phyloP scores from a whole-genome alignment of 2,113 vertebrate species.

The Periophthalmodon schlosseri region DNA sequence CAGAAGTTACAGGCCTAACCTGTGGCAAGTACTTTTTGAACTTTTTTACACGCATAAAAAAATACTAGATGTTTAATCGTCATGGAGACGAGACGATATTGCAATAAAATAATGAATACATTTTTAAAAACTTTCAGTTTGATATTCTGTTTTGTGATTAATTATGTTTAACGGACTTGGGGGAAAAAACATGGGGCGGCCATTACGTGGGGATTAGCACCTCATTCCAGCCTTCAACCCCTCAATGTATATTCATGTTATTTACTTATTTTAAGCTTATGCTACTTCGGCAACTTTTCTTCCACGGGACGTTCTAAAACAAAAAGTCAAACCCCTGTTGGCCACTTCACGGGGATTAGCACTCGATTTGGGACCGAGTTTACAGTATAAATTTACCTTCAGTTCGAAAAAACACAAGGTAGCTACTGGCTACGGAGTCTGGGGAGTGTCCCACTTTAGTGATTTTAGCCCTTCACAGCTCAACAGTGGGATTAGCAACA shows the following conservation, averaged over 20 bases:
- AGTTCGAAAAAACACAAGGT: conserved; percentile 14
- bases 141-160: no score
- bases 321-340: conserved; percentile 4
- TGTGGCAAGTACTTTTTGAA: no score
- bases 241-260: not conserved
- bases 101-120: no score
- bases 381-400: conserved; percentile 8
- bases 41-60: no score
- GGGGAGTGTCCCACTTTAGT: not conserved
- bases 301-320: not conserved
- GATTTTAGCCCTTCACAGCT: conserved; percentile 39
- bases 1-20: no score
- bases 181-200: not conserved
- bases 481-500: conserved; percentile 52
- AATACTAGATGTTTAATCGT: no score
- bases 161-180: no score
- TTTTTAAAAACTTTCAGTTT: not conserved
- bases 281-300: not conserved
- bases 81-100: no score
- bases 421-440: conserved; percentile 20
- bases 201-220: not conserved
- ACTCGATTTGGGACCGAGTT: not conserved
- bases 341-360: not conserved
- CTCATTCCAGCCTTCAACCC: not conserved
- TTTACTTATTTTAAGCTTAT: not conserved